These are phyloP conservation scores for Petrocephalus microphthalmus DNA, from an alignment of 2,113 vertebrate genomes.

Conservation along the genomic window DNA sequence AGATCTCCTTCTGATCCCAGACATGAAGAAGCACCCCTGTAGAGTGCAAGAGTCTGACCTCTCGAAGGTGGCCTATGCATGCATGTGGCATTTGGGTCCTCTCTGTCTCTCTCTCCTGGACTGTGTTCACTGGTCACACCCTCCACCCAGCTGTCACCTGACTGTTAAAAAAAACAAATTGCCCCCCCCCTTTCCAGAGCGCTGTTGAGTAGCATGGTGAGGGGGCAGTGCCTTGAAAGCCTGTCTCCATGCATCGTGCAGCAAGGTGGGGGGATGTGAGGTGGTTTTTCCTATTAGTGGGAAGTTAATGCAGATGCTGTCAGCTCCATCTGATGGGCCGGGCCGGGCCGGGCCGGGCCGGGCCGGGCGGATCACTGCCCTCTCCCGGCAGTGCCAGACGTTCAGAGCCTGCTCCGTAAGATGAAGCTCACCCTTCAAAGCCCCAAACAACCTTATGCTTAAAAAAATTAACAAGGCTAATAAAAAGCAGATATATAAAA, in stretches of 20 bases:
- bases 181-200: background rate
- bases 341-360: background rate
- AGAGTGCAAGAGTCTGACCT: background rate
- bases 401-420: background rate
- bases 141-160: background rate
- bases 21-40: background rate
- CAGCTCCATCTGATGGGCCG: slow-evolving; percentile 22
- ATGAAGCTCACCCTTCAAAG: background rate
- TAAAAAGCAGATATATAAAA: background rate
- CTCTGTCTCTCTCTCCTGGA: background rate
- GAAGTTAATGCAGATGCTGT: slow-evolving; percentile 27
- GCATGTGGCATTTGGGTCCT: background rate
- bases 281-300: slow-evolving; percentile 35
- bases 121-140: background rate
- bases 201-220: background rate
- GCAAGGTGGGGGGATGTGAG: slow-evolving; percentile 29
- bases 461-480: background rate
- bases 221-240: slow-evolving; percentile 27
- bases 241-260: slow-evolving; percentile 31
- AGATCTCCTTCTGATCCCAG: background rate
- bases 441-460: background rate
- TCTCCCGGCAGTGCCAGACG: background rate
- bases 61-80: background rate
- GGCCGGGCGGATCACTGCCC: background rate
- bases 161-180: too few relatives aligned